A percentile compares a stretch with the other conserved stretches of the same genome.
These are phyloP conservation scores for Thalassaphorura encarpata DNA, from an alignment of 1,140 invertebrate species.

Conservation along the genomic window DNA sequence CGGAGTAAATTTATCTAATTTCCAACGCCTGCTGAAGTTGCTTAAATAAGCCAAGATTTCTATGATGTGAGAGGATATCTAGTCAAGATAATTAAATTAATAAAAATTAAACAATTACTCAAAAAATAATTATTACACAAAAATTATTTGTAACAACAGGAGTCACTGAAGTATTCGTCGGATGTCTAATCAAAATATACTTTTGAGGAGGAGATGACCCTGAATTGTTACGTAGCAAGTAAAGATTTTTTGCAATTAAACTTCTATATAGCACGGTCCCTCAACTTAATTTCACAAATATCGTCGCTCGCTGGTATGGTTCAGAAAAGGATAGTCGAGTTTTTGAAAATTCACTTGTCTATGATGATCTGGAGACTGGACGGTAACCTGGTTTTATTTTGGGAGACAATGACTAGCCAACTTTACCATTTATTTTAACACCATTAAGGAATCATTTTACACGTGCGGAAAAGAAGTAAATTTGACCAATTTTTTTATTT, in stretches of 20 bases:
- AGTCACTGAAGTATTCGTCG: constrained; percentile 30
- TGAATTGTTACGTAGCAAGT: constrained; percentile 33
- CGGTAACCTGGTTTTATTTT: not conserved
- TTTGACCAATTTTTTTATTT: no score
- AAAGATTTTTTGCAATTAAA: constrained; percentile 29
- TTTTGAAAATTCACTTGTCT: constrained; percentile 2
- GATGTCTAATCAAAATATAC: constrained; percentile 30
- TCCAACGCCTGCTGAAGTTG: not conserved
- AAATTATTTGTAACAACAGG: not conserved
- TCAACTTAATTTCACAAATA: constrained; percentile 26
- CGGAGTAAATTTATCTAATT: not conserved
- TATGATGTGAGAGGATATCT: constrained; percentile 10
- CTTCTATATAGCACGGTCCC: constrained; percentile 28
- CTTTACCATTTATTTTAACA: constrained; percentile 27
- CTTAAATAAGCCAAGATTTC: not conserved
- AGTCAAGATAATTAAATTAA: no score
- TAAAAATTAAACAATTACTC: no score
- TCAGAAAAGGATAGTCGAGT: constrained; percentile 26
- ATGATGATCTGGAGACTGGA: not conserved
- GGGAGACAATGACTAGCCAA: constrained; percentile 18
- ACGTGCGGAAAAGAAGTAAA: no score
- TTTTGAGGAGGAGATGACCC: constrained; percentile 32
- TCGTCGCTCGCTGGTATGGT: constrained; percentile 31
- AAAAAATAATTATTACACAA: not conserved
- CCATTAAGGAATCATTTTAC: constrained; percentile 25